Conservation (phyloP, 2,797 vertebrate species). For the Kryptopterus vitreolus region DNA sequence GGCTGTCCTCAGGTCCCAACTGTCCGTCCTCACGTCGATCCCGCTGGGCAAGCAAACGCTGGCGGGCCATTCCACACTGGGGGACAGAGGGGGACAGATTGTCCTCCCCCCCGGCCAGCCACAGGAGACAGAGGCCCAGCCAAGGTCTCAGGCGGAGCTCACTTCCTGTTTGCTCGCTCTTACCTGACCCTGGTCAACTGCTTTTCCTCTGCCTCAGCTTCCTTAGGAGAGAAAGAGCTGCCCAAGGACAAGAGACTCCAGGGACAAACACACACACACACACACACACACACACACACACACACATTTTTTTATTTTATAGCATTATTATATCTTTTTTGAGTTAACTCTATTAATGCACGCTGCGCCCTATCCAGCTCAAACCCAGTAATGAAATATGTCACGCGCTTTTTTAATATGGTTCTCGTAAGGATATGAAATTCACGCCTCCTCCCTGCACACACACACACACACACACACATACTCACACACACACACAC, state of each 20-base stretch:
- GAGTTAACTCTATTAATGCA: no score
- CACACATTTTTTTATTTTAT: not conserved
- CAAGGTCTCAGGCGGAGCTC: constrained; percentile 72
- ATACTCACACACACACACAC: no score
- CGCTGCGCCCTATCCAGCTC: not conserved
- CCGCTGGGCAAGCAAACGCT: constrained; percentile 70
- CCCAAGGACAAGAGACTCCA: constrained; percentile 37
- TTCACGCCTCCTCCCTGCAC: not conserved
- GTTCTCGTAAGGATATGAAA: not conserved
- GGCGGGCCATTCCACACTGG: constrained; percentile 69
- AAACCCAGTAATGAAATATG: not conserved
- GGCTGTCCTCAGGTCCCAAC: constrained; percentile 42
- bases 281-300: not conserved
- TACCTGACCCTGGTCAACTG: constrained; percentile 74
- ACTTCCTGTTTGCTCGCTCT: constrained; percentile 73
- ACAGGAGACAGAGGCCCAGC: constrained; percentile 69
- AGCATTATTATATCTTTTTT: not conserved
- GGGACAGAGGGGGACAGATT: constrained; percentile 82
- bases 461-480: no score
- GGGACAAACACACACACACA: constrained; percentile 1
- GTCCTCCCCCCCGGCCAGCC: constrained; percentile 73
- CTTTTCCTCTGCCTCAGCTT: constrained; percentile 53
- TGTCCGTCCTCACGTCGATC: constrained; percentile 55
- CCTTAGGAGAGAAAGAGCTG: constrained; percentile 46
- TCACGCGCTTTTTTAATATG: not conserved